phyloP scores from a whole-genome alignment of 2,113 vertebrate species.

The Bothrops jararaca region DNA sequence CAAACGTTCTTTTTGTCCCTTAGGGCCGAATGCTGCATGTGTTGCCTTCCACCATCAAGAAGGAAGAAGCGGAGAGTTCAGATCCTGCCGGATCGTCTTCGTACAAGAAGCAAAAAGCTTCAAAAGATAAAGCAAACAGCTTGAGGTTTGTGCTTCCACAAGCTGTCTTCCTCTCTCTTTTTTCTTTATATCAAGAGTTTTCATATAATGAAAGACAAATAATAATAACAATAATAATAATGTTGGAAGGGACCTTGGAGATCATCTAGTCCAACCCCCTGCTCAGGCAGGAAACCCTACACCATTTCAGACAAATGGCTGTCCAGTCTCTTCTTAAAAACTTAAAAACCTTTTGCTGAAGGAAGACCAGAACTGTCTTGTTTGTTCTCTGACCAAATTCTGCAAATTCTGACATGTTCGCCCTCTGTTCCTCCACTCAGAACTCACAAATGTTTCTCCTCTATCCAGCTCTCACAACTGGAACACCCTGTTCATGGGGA shows the following conservation, averaged over 20 bases:
- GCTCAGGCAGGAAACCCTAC: too few relatives aligned
- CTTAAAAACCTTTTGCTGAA: not conserved
- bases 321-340: too few relatives aligned
- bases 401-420: not conserved
- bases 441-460: not conserved
- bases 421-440: not conserved
- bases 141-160: slow-evolving; percentile 74
- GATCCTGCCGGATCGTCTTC: slow-evolving; percentile 71
- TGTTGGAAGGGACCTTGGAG: too few relatives aligned
- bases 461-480: slow-evolving; percentile 90
- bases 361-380: not conserved
- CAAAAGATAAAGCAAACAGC: slow-evolving; percentile 88
- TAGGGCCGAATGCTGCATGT: slow-evolving; percentile 93
- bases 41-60: slow-evolving; percentile 88
- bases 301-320: too few relatives aligned
- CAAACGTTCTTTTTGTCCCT: not conserved
- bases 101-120: slow-evolving; percentile 87
- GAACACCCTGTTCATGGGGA: slow-evolving; percentile 92
- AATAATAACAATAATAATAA: too few relatives aligned
- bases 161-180: not conserved
- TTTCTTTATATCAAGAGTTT: not conserved
- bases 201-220: not conserved
- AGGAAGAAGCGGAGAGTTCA: slow-evolving; percentile 71
- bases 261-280: too few relatives aligned
- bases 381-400: not conserved